Evolutionary conservation across 2,797 vertebrate species (phyloP).

Genomic region (Poecilia picta): DNA sequence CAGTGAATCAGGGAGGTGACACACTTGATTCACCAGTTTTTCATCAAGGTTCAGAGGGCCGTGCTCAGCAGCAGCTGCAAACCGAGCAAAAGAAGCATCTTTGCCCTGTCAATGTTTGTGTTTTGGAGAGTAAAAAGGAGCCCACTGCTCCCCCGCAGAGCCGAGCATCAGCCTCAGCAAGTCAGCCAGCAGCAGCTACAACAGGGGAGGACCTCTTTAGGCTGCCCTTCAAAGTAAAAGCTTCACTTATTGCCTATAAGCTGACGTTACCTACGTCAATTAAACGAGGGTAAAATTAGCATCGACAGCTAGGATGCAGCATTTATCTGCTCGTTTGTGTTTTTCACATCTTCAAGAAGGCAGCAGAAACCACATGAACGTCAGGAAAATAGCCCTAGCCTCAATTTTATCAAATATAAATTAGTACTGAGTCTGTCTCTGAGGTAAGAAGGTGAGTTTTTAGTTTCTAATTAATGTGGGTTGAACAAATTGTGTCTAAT

Average conservation of each 20-base stretch:
- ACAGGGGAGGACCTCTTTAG: not conserved
- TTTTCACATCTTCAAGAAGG: not conserved
- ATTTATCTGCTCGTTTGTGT: not conserved
- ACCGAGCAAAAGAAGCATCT: slow-evolving; percentile 48
- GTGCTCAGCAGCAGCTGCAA: slow-evolving; percentile 68
- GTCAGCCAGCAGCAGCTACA: slow-evolving; percentile 27
- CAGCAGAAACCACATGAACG: not conserved
- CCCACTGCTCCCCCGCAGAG: slow-evolving; percentile 78
- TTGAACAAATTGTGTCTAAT: not conserved
- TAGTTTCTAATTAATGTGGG: not conserved
- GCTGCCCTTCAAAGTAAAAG: slow-evolving; percentile 60
- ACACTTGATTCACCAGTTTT: slow-evolving; percentile 25
- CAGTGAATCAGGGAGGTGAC: slow-evolving; percentile 12
- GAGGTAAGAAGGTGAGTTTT: not conserved
- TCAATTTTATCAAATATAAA: not conserved
- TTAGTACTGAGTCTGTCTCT: not conserved
- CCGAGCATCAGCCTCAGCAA: slow-evolving; percentile 69
- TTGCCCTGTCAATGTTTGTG: slow-evolving; percentile 50
- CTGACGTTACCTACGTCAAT: not conserved
- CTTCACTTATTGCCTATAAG: not conserved
- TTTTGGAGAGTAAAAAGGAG: slow-evolving; percentile 71
- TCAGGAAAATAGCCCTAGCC: not conserved
- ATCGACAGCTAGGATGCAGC: not conserved
- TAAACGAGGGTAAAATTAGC: not conserved
- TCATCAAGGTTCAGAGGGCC: slow-evolving; percentile 47